phyloP scores from a whole-genome alignment of 2,888 invertebrate species.

The Dynastes hyllus region DNA sequence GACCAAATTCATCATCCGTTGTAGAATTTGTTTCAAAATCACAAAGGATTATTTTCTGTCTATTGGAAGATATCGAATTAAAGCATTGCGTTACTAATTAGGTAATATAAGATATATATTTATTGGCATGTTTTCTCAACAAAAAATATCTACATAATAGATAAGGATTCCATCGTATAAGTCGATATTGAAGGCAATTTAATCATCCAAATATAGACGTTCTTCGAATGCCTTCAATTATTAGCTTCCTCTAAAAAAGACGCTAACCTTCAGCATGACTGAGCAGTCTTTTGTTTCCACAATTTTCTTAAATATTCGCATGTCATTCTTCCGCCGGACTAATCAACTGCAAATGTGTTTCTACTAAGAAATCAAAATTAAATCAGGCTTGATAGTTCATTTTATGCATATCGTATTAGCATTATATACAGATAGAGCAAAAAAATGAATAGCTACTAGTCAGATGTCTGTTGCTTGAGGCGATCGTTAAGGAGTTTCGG shows the following conservation, averaged over 20 bases:
- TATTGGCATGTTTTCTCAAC: too few species aligned
- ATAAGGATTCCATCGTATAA: neutral
- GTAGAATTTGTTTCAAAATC: too few species aligned
- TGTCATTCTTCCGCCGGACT: conserved; percentile 9
- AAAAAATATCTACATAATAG: neutral
- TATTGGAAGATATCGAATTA: too few species aligned
- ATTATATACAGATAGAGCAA: neutral
- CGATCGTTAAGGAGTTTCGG: neutral
- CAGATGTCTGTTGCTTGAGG: neutral
- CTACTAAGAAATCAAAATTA: conserved; percentile 30
- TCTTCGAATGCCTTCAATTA: neutral
- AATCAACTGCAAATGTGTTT: neutral
- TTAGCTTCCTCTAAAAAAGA: neutral
- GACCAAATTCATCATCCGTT: too few species aligned
- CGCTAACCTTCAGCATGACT: neutral
- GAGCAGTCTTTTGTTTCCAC: conserved; percentile 23
- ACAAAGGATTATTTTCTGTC: too few species aligned
- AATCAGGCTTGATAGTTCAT: neutral
- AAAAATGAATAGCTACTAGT: neutral
- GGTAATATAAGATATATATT: too few species aligned
- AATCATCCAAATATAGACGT: neutral
- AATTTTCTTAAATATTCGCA: neutral
- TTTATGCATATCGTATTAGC: neutral
- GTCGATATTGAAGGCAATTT: neutral
- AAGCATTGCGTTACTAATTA: too few species aligned